Percentiles rank a stretch among this genome's conserved stretches.
Evolutionary conservation across 2,888 invertebrate species (phyloP).

Genomic region (Sisyra nigra): DNA sequence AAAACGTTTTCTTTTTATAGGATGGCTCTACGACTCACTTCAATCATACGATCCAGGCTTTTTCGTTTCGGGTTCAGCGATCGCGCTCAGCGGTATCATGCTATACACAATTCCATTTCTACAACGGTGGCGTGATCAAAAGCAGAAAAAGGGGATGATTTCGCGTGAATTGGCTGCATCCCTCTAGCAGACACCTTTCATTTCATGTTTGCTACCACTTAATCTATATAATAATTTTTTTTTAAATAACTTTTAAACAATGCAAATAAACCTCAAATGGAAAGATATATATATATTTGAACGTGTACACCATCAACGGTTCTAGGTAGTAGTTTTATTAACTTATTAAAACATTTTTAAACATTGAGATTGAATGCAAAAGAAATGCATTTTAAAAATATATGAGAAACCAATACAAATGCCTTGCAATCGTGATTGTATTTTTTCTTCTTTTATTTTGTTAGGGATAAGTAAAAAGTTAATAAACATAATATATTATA

Average conservation of each 20-base stretch:
- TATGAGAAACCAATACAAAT: background rate
- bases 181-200: no score
- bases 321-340: no score
- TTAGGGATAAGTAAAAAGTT: background rate
- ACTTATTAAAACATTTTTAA: no score
- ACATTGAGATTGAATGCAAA: no score
- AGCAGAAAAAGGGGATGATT: conserved; percentile 8
- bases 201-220: no score
- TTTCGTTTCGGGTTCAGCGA: conserved; percentile 70
- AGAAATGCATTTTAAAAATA: no score
- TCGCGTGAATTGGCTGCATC: background rate
- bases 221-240: no score
- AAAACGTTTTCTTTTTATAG: conserved; percentile 32
- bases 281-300: no score
- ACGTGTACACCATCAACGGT: no score
- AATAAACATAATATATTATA: background rate
- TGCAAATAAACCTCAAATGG: no score
- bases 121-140: conserved; percentile 30
- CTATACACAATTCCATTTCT: conserved; percentile 67
- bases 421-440: background rate
- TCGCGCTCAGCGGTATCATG: conserved; percentile 75
- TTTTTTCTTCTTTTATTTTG: background rate
- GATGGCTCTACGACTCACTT: conserved; percentile 65
- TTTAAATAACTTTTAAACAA: no score
- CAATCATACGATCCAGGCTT: conserved; percentile 76